These are phyloP conservation scores for Orientallactaga sibirica DNA, from an alignment of 2,797 vertebrate species.

Conservation along the genomic window DNA sequence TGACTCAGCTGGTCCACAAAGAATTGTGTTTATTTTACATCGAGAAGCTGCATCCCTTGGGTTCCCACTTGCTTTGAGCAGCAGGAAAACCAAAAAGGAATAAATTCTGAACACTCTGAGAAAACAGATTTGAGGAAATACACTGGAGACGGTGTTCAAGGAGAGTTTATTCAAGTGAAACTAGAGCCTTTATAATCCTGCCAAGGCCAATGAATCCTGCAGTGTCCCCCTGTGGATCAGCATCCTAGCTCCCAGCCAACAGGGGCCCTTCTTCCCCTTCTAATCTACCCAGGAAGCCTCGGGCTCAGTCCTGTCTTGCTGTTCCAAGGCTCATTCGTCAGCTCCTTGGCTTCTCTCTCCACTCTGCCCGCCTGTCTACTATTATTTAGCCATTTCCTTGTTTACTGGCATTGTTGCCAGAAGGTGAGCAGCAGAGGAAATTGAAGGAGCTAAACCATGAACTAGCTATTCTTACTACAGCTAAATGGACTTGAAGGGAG, in stretches of 20 bases:
- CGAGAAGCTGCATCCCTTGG: slow-evolving; percentile 48
- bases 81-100: slow-evolving; percentile 63
- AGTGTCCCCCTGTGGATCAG: background rate
- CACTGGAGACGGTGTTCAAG: slow-evolving; percentile 62
- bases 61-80: slow-evolving; percentile 60
- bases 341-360: slow-evolving; percentile 26
- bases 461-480: background rate
- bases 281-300: slow-evolving; percentile 45
- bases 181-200: slow-evolving; percentile 37
- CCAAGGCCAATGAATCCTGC: slow-evolving; percentile 11
- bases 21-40: slow-evolving; percentile 73
- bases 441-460: slow-evolving; percentile 34
- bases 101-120: slow-evolving; percentile 65
- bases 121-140: slow-evolving; percentile 71
- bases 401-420: background rate
- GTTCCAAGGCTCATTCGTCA: slow-evolving; percentile 63
- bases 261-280: background rate
- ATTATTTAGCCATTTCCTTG: slow-evolving; percentile 27
- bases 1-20: slow-evolving; percentile 56
- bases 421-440: slow-evolving; percentile 42
- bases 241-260: background rate
- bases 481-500: background rate
- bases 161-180: slow-evolving; percentile 65
- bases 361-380: background rate
- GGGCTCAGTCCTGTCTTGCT: background rate